Percentiles rank a stretch among this genome's conserved stretches.
phyloP scores from a whole-genome alignment of 2,113 vertebrate genomes.

The Podiceps cristatus region DNA sequence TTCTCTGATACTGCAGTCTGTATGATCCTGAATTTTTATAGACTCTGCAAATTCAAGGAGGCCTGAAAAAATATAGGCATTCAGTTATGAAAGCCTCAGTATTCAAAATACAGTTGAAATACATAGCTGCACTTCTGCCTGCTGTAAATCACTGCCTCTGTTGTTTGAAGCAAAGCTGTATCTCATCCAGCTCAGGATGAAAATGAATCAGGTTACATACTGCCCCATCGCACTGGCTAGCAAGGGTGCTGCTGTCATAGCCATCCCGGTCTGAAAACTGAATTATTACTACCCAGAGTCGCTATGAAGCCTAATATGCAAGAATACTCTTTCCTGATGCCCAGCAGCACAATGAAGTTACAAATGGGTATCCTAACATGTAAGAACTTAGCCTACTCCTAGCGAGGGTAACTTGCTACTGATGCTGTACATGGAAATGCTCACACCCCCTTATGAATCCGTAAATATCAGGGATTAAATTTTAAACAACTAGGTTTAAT shows the following conservation, averaged over 20 bases:
- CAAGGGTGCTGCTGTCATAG: background rate
- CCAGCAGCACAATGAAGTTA: background rate
- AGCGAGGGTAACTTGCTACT: background rate
- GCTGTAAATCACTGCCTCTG: background rate
- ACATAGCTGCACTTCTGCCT: background rate
- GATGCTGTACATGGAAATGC: background rate
- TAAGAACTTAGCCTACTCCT: background rate
- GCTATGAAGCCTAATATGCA: background rate
- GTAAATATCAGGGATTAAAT: background rate
- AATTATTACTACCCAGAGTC: background rate
- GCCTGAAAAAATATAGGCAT: background rate
- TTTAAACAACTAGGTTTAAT: background rate
- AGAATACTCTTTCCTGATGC: background rate
- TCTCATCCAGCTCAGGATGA: background rate
- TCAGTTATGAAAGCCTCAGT: background rate
- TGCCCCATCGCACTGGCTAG: background rate
- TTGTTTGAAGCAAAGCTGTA: background rate
- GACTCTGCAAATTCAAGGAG: background rate
- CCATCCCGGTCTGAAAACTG: background rate
- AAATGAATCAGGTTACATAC: background rate
- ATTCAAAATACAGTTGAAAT: conserved; percentile 10
- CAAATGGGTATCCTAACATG: background rate
- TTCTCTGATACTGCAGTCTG: background rate
- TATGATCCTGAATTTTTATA: background rate
- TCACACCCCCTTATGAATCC: rapidly evolving